These are phyloP conservation scores for pig (Sus scrofa) DNA, from an alignment of 2,113 vertebrate species.

Conservation along the genomic window T2T-Sscrofa CM000817.6:31997001-31997500, in stretches of 20 bases:
- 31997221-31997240: background rate
- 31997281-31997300: background rate
- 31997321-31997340: background rate
- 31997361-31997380: no score
- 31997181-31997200: background rate
- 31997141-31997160: background rate
- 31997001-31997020: background rate
- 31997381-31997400: conserved; percentile 31
- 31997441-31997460: background rate
- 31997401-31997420: conserved; percentile 31
- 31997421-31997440: conserved; percentile 31
- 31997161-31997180: background rate
- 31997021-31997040: background rate
- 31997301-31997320: background rate
- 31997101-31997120: background rate
- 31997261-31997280: background rate
- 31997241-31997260: background rate
- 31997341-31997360: background rate
- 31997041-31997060: background rate
- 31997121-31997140: background rate
- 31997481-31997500: conserved; percentile 12
- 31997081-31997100: background rate
- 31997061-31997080: background rate
- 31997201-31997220: background rate
- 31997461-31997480: conserved; percentile 48